Evolutionary conservation across 1,140 invertebrate genomes (phyloP).

Genomic region (Nomia melanderi): DNA sequence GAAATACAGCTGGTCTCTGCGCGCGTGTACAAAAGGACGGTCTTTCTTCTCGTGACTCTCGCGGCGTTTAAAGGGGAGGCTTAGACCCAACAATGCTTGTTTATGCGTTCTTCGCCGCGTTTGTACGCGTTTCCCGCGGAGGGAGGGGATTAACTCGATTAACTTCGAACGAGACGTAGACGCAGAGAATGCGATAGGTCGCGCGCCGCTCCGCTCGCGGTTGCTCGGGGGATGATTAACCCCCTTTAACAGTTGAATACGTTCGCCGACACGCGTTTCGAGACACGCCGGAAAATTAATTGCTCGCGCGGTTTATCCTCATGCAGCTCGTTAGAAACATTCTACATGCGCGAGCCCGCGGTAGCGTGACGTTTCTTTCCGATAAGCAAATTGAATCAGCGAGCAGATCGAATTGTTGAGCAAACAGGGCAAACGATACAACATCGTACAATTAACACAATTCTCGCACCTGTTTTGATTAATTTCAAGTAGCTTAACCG

Average conservation of each 20-base stretch:
- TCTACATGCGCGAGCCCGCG: too few species aligned
- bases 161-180: constrained; percentile 13
- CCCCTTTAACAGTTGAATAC: background rate
- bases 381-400: too few species aligned
- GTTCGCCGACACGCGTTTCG: background rate
- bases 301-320: background rate
- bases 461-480: too few species aligned
- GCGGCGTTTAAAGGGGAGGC: constrained; percentile 3
- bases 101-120: background rate
- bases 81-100: constrained; percentile 5
- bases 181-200: background rate
- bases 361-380: too few species aligned
- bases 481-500: too few species aligned
- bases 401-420: too few species aligned
- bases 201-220: background rate
- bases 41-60: background rate
- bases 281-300: background rate
- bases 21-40: constrained; percentile 3
- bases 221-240: background rate
- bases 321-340: background rate
- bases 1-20: constrained; percentile 12
- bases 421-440: too few species aligned
- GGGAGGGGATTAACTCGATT: constrained; percentile 21
- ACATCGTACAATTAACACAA: too few species aligned
- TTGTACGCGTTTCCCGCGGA: background rate